These are phyloP conservation scores for Donacobius atricapilla DNA, from an alignment of 2,113 vertebrate genomes.

Conservation along the genomic window DNA sequence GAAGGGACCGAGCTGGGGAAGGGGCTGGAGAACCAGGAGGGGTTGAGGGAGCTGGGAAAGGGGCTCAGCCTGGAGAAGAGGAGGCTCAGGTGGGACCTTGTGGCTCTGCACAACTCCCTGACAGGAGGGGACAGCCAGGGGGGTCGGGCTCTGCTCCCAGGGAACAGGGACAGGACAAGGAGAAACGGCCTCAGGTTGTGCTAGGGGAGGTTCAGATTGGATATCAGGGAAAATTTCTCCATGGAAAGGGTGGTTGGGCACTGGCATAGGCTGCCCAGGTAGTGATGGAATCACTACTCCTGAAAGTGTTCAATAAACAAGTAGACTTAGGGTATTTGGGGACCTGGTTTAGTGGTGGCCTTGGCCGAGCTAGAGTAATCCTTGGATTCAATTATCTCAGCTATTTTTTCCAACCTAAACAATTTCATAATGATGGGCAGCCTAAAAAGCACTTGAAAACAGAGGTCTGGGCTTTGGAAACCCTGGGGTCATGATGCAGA, in stretches of 20 bases:
- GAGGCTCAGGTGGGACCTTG: not conserved
- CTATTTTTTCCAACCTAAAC: not conserved
- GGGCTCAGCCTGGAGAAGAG: not conserved
- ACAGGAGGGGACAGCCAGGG: accelerated
- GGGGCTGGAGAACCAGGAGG: not conserved
- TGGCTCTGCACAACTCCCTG: not conserved
- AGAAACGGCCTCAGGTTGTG: accelerated
- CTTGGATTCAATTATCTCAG: not conserved
- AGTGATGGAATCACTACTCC: not conserved
- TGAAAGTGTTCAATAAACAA: not conserved
- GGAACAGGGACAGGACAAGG: not conserved
- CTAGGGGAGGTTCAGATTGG: not conserved
- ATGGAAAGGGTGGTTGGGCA: not conserved
- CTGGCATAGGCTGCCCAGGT: not conserved
- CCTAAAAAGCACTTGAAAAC: not conserved
- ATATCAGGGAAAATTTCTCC: not conserved
- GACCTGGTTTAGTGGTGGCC: not conserved
- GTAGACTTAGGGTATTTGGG: not conserved
- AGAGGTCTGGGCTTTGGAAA: not conserved
- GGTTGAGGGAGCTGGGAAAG: not conserved
- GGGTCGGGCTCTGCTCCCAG: not conserved
- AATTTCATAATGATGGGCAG: not conserved
- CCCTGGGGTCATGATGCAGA: not conserved
- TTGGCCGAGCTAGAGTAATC: not conserved
- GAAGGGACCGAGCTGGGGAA: not conserved